Evolutionary conservation across 2,888 invertebrate species (phyloP), one percentile per base, ranked within the genome.

Genomic region (Nephrotoma flavescens): DNA sequence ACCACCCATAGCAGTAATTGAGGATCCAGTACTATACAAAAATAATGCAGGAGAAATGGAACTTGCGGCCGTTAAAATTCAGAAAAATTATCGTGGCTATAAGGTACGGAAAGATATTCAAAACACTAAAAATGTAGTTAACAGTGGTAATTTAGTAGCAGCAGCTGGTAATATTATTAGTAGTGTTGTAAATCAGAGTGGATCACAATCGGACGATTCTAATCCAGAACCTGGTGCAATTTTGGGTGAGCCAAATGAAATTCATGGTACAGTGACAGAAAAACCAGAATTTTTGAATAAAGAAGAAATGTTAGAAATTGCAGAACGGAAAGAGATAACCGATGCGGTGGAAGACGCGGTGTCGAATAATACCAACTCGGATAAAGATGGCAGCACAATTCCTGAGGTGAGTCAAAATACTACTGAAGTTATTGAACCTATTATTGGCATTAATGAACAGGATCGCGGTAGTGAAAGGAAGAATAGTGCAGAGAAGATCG

Each of bases 201-300:
- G 12, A 47, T 9, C 4, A 31, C 31, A 31, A 31, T 31, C 31
- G 31, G 31, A 31, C 31, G 31, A 2, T 31, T 31, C 31, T 31
- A 31, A 4, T 52, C 1, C 52, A 15, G 15, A 52, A 52, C 31
- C 31, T 31, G 52, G 7, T 6, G 47, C 12, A 92, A 92, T 89
- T 42, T 44, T 31, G 7, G 44, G 45, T 44, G 41, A 41, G 7
- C 9, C n/a, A 12, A 86, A 45, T 19, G 31, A 86, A 45, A 85
- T 42, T 42, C 44, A 44, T 15, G 52, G 52, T 6, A 19, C 15
- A 57, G 52, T 57, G 15, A 31, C 71, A 3, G 71, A 71, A 31
- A 31, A 7, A 3, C 31, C 71, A 11, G 71, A 71, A 31, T 19
- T 31, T 31, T 31, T 71, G 11, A 71, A 47, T 47, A 47, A 19